phyloP scores from a whole-genome alignment of 2,113 vertebrate genomes.

The Sinosuthora webbiana region DNA sequence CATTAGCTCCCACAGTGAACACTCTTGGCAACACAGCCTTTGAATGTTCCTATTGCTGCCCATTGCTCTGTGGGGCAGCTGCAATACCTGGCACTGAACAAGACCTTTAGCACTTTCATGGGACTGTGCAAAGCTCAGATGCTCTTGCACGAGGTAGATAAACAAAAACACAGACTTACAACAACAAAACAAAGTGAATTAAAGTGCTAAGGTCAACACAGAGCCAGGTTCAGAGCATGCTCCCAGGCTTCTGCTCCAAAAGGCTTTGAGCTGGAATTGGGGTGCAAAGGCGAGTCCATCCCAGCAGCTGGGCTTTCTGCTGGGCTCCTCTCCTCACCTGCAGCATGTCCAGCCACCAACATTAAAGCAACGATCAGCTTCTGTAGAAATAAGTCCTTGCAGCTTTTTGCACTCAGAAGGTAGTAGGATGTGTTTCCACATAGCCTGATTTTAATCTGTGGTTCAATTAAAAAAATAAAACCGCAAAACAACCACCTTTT shows the following conservation, averaged over 20 bases:
- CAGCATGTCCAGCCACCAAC: background rate
- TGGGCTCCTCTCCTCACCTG: background rate
- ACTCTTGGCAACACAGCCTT: background rate
- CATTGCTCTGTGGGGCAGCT: rapidly evolving
- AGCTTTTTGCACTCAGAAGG: background rate
- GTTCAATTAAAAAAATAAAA: background rate
- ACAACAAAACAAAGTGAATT: background rate
- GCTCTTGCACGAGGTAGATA: background rate
- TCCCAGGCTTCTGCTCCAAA: background rate
- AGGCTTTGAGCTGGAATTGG: background rate
- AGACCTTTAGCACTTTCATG: background rate
- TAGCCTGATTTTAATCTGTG: background rate
- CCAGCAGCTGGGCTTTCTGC: background rate
- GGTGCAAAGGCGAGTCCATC: background rate
- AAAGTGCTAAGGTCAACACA: background rate
- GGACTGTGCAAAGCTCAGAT: background rate
- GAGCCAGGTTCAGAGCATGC: background rate
- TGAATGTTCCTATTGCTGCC: background rate
- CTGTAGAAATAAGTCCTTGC: background rate
- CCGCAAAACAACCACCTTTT: background rate
- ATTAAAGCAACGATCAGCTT: background rate
- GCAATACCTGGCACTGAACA: background rate
- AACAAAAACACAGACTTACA: background rate
- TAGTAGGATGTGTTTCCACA: background rate
- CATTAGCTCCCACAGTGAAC: background rate